A percentile compares a stretch with the other conserved stretches of the same genome.
Conservation (phyloP, 2,113 vertebrate species). For the Casuarius casuarius region DNA sequence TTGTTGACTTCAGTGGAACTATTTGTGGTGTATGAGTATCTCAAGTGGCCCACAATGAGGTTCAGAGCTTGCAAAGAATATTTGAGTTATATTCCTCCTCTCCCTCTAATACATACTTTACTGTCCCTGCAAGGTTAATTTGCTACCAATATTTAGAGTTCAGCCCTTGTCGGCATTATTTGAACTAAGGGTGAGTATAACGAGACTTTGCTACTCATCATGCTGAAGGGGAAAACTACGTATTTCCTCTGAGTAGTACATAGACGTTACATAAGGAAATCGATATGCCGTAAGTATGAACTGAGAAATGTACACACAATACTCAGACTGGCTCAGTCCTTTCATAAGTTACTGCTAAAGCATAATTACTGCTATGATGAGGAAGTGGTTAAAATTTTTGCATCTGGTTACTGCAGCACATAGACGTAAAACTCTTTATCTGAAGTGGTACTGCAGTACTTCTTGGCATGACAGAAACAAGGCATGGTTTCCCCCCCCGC, state of each 20-base stretch:
- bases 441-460: background rate
- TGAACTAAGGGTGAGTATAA: background rate
- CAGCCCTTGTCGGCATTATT: background rate
- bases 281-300: background rate
- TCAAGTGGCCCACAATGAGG: background rate
- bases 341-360: background rate
- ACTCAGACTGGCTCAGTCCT: background rate
- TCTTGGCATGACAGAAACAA: background rate
- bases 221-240: background rate
- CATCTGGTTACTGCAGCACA: background rate
- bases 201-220: background rate
- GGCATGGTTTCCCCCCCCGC: background rate
- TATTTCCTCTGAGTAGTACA: background rate
- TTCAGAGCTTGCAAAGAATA: background rate
- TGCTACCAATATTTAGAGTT: background rate
- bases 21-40: background rate
- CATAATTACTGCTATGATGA: background rate
- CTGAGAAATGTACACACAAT: background rate
- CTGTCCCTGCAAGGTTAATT: background rate
- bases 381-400: background rate
- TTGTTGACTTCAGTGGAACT: background rate
- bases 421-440: background rate
- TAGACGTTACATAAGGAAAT: background rate
- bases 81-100: background rate
- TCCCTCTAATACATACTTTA: background rate